Conservation (phyloP, 2,888 invertebrate genomes). For the Pemphredon lugubris region DNA sequence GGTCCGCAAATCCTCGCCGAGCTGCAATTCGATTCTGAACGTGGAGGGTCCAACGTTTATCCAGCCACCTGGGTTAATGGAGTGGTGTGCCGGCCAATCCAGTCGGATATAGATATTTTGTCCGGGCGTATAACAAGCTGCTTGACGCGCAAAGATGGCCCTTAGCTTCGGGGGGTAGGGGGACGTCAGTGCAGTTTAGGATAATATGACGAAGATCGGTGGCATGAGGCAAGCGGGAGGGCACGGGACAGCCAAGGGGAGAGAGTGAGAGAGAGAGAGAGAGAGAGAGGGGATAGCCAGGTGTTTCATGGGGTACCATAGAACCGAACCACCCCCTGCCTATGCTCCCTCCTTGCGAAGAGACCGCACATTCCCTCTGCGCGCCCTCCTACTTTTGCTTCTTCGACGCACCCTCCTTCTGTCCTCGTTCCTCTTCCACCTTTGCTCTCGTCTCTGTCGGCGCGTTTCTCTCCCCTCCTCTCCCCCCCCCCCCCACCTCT, state of each 20-base stretch:
- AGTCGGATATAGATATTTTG: slow-evolving; percentile 60
- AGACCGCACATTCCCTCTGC: slow-evolving; percentile 42
- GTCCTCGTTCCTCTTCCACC: slow-evolving; percentile 22
- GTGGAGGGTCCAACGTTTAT: neutral
- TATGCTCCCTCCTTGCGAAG: slow-evolving; percentile 44
- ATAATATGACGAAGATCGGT: slow-evolving; percentile 72
- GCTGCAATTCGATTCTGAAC: slow-evolving; percentile 27
- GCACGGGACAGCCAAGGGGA: slow-evolving; percentile 41
- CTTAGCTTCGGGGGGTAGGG: slow-evolving; percentile 32
- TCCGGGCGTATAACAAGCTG: slow-evolving; percentile 58
- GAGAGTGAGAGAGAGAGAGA: slow-evolving; percentile 43
- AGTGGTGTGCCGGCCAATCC: slow-evolving; percentile 35
- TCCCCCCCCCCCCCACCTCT: slow-evolving; percentile 19
- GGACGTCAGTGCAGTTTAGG: slow-evolving; percentile 69
- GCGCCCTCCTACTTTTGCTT: slow-evolving; percentile 38
- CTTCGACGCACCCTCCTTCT: slow-evolving; percentile 40
- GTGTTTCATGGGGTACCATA: slow-evolving; percentile 71
- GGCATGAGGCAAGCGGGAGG: slow-evolving; percentile 59
- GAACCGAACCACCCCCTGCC: slow-evolving; percentile 68
- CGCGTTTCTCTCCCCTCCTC: slow-evolving; percentile 9
- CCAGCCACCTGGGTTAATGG: slow-evolving; percentile 47
- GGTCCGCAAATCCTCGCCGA: too few species aligned
- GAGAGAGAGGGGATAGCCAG: slow-evolving; percentile 68
- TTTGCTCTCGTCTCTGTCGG: neutral
- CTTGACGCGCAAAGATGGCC: slow-evolving; percentile 57